These are phyloP conservation scores for Camponotus vicinus DNA, from an alignment of 1,140 invertebrate species.

Conservation along the genomic window DNA sequence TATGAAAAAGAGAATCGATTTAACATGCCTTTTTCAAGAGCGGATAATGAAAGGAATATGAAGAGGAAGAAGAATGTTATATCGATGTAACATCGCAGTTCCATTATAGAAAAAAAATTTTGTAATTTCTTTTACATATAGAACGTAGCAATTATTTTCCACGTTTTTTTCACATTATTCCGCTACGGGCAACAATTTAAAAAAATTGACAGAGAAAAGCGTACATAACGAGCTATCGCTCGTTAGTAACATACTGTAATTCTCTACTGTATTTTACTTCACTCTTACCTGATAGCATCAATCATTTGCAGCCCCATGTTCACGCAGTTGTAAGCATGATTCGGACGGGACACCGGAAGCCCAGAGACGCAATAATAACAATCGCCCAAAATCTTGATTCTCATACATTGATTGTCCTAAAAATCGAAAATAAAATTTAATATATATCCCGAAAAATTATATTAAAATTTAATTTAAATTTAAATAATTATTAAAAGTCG, in stretches of 20 bases:
- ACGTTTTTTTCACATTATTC: slow-evolving; percentile 8
- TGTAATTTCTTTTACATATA: slow-evolving; percentile 2
- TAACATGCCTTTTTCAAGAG: too few relatives aligned
- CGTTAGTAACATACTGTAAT: background rate
- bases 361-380: slow-evolving; percentile 99
- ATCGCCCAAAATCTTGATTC: slow-evolving; percentile 98
- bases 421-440: slow-evolving; percentile 38
- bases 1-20: too few relatives aligned
- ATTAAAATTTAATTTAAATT: background rate
- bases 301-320: slow-evolving; percentile 99
- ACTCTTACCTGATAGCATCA: slow-evolving; percentile 94
- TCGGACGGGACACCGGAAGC: slow-evolving; percentile 95
- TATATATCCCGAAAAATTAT: background rate
- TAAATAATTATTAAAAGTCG: background rate
- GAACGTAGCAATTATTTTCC: slow-evolving; percentile 36
- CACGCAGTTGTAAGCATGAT: slow-evolving; percentile 98
- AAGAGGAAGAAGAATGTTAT: background rate
- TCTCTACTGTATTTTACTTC: slow-evolving; percentile 31
- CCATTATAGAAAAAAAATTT: background rate
- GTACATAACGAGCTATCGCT: background rate
- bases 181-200: slow-evolving; percentile 10
- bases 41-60: too few relatives aligned
- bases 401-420: slow-evolving; percentile 97
- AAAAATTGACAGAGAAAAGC: slow-evolving; percentile 6
- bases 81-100: slow-evolving; percentile 6